Evolutionary conservation across 2,797 vertebrate species (phyloP), one percentile per base, ranked within the genome.

Genomic region (Enteromius afrohamiltoni): DNA sequence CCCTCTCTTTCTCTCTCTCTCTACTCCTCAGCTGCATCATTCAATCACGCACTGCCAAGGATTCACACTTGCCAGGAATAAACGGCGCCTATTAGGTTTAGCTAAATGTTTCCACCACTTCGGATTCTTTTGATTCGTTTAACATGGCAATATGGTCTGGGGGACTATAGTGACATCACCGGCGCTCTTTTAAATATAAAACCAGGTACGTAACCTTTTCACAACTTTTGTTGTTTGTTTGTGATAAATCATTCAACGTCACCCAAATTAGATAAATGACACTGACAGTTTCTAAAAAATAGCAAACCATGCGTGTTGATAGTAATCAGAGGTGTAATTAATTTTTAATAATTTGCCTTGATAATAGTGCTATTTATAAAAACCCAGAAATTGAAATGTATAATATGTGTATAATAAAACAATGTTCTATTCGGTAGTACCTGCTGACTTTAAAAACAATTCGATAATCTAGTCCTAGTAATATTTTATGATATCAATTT

Each of bases 21-120:
- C 31, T 76, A 37, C 45, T 77, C 17, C 60, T 82, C 65, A 81
- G 53, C 76, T 68, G 60, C 71, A 85, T 77, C 82, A 70, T 79
- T 86, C 83, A 86, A 82, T 84, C 49, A 45, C 60, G 83, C 17
- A 73, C 23, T 40, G 31, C 62, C 73, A 74, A 58, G 74, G 75
- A 73, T 23, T 31, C 75, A 51, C 60, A 68, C 65, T 70, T 37
- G 74, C 67, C 76, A 74, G 60, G 69, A 83, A 65, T 76, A 51
- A 64, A 17, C 11, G 1, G 40, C 67, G n/a, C 34, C 8, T 53
- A 34, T 31, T 21, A 26, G 21, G 16, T 26, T 77, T 13, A 60
- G 34, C 23, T n/a, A n/a, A n/a, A 34, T 7, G 6, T 75, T 42
- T 64, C 3, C 29, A n/a, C n/a, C 40, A 17, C 2, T 47, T 19